phyloP scores from a whole-genome alignment of 2,113 vertebrate genomes.

The Eclectus roratus region DNA sequence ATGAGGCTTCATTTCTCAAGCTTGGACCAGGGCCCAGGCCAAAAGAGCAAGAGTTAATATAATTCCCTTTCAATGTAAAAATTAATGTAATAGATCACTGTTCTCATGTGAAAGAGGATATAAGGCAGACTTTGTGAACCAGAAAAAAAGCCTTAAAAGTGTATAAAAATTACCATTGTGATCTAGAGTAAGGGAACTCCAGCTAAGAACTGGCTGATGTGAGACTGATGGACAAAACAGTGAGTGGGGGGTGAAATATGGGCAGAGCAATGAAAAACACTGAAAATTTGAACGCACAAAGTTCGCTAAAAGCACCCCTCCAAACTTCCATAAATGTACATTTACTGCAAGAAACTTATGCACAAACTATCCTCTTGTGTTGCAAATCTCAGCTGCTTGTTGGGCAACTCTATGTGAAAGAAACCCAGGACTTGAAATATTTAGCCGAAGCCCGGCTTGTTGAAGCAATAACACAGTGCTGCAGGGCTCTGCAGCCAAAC shows the following conservation, averaged over 20 bases:
- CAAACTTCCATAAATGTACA: neutral
- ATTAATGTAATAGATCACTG: neutral
- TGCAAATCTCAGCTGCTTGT: neutral
- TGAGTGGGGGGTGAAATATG: neutral
- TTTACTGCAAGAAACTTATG: neutral
- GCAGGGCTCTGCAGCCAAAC: neutral
- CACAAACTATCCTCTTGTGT: neutral
- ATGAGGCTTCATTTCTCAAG: neutral
- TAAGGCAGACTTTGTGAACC: constrained; percentile 13
- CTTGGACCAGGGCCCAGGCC: neutral
- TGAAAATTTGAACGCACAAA: neutral
- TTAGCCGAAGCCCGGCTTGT: neutral
- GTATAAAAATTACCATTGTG: neutral
- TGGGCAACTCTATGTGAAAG: neutral
- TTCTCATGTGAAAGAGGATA: neutral
- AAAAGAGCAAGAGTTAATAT: constrained; percentile 1
- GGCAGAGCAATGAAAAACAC: neutral
- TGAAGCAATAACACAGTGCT: neutral
- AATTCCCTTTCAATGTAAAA: neutral
- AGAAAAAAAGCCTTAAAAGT: neutral
- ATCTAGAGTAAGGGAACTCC: neutral
- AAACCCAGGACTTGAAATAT: neutral
- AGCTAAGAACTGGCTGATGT: neutral
- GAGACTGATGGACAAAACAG: neutral
- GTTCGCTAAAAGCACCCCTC: neutral